These are phyloP conservation scores for Bradypodion ventrale DNA, from an alignment of 2,797 vertebrate species.

Conservation along the genomic window DNA sequence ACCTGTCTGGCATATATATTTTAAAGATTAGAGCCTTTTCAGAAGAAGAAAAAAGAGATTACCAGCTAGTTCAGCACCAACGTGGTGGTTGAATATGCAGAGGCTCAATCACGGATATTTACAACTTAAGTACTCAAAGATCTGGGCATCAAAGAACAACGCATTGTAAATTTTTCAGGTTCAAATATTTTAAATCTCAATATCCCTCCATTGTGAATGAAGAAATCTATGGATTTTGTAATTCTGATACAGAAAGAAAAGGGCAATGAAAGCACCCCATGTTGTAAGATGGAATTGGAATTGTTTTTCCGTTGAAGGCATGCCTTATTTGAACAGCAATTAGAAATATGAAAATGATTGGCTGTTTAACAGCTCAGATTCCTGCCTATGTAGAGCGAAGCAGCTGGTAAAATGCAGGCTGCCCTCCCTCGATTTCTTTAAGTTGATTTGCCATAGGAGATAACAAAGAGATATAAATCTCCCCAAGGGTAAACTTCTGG, in stretches of 20 bases:
- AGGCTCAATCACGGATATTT: too few relatives aligned
- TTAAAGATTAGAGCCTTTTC: too few relatives aligned
- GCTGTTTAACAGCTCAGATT: slow-evolving; percentile 55
- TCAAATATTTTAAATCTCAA: background rate
- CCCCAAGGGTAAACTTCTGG: slow-evolving; percentile 57
- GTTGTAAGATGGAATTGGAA: background rate
- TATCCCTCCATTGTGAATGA: background rate
- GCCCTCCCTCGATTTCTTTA: slow-evolving; percentile 48
- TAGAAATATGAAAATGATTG: slow-evolving; percentile 52
- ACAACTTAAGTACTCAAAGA: background rate
- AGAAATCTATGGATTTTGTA: background rate
- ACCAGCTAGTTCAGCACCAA: too few relatives aligned
- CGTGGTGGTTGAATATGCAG: too few relatives aligned
- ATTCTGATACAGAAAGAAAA: background rate
- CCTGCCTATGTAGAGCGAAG: slow-evolving; percentile 44
- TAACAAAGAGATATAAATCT: slow-evolving; percentile 68
- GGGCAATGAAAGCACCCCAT: background rate
- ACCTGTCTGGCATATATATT: too few relatives aligned
- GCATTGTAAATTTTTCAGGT: background rate
- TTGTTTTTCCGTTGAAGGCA: background rate
- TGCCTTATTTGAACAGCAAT: slow-evolving; percentile 46
- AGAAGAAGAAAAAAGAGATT: too few relatives aligned
- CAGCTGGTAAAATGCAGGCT: slow-evolving; percentile 52
- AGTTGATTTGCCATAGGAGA: slow-evolving; percentile 54
- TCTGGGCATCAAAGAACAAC: background rate